A percentile compares a stretch with the other conserved stretches of the same genome.
Conservation (phyloP, 2,888 invertebrate species). For the Silvanus unidentatus region DNA sequence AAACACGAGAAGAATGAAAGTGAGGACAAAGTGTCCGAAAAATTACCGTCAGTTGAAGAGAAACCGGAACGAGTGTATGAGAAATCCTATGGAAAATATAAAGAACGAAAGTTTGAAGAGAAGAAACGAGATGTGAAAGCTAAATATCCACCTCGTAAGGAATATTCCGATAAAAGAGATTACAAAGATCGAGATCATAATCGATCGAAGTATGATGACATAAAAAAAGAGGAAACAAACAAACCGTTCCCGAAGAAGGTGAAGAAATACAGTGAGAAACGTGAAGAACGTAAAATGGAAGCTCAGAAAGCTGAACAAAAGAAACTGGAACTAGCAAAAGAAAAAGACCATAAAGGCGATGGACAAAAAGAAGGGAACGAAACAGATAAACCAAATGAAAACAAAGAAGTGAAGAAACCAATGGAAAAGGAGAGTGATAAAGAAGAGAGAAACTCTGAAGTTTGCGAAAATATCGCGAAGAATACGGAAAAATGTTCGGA, state of each 20-base stretch:
- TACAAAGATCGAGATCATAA: slow-evolving; percentile 23
- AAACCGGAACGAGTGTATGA: slow-evolving; percentile 27
- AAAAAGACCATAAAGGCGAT: slow-evolving; percentile 7
- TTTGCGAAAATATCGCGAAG: neutral
- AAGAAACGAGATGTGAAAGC: slow-evolving; percentile 34
- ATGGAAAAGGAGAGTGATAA: slow-evolving; percentile 13
- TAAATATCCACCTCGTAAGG: slow-evolving; percentile 34
- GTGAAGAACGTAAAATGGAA: slow-evolving; percentile 43
- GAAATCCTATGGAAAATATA: slow-evolving; percentile 28
- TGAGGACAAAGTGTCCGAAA: slow-evolving; percentile 16
- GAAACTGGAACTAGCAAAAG: slow-evolving; percentile 23
- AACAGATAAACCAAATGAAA: slow-evolving; percentile 7
- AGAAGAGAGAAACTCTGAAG: slow-evolving; percentile 7
- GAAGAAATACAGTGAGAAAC: slow-evolving; percentile 45
- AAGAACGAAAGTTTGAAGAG: slow-evolving; percentile 37
- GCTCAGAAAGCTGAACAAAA: slow-evolving; percentile 37
- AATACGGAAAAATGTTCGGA: slow-evolving; percentile 9
- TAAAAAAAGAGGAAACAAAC: slow-evolving; percentile 25
- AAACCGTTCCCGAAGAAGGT: slow-evolving; percentile 31
- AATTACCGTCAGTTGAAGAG: slow-evolving; percentile 18
- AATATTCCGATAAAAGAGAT: slow-evolving; percentile 29
- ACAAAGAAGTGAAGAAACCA: slow-evolving; percentile 12
- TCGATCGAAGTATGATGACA: slow-evolving; percentile 29
- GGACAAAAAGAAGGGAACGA: slow-evolving; percentile 4
- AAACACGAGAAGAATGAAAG: slow-evolving; percentile 12